Evolutionary conservation across 2,888 invertebrate genomes (phyloP).

Genomic region (Xanthorhoe spadicearia): DNA sequence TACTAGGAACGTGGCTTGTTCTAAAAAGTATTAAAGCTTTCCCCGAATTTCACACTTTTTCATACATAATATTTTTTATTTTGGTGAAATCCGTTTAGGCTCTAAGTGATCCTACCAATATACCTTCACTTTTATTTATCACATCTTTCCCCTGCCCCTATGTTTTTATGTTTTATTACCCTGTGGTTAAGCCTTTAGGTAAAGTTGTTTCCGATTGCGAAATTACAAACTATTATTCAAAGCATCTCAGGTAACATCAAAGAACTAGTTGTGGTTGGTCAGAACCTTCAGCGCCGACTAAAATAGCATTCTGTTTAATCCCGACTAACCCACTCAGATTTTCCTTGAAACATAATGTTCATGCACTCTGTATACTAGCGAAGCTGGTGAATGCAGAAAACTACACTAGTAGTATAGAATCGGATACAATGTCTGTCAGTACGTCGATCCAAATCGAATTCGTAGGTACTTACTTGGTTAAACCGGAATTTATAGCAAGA

Average conservation of each 20-base stretch:
- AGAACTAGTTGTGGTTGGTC: constrained; percentile 15
- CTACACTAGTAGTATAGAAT: not conserved
- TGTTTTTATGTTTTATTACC: no score
- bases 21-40: no score
- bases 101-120: no score
- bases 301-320: constrained; percentile 21
- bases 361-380: not conserved
- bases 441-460: no score
- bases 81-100: no score
- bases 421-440: not conserved
- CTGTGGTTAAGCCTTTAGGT: not conserved
- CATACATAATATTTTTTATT: no score
- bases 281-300: constrained; percentile 13
- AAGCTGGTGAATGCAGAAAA: not conserved
- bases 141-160: not conserved
- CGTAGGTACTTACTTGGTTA: no score
- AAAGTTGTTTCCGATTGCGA: not conserved
- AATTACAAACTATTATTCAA: not conserved
- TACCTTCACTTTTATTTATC: no score
- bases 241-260: constrained; percentile 12
- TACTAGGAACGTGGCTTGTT: no score
- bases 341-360: constrained; percentile 8
- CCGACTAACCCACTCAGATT: constrained; percentile 7
- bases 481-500: no score
- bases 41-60: no score